These are phyloP conservation scores for Miichthys miiuy DNA, from an alignment of 2,797 vertebrate genomes.

Conservation along the genomic window DNA sequence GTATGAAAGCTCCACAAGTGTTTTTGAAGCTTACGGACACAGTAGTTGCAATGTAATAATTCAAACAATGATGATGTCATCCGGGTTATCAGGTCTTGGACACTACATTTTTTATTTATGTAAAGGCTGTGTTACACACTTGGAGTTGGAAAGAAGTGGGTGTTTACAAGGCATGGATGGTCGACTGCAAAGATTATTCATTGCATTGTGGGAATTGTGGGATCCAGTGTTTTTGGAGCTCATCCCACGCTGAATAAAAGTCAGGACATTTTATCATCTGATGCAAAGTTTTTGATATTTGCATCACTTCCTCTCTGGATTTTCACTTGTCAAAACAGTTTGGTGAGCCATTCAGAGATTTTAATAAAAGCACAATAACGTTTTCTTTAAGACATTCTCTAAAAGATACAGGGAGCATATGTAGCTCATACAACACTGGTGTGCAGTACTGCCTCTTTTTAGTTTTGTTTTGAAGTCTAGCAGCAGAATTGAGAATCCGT, in stretches of 20 bases:
- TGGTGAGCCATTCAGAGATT: constrained; percentile 24
- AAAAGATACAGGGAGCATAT: neutral
- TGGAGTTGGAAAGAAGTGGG: neutral
- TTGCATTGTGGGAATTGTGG: neutral
- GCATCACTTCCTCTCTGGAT: constrained; percentile 17
- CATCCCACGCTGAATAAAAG: constrained; percentile 1
- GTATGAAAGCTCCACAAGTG: constrained; percentile 1
- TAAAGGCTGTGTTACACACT: neutral
- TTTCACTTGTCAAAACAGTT: constrained; percentile 7
- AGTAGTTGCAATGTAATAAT: neutral
- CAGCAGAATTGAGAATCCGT: constrained; percentile 15
- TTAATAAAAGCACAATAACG: neutral
- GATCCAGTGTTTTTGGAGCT: constrained; percentile 10
- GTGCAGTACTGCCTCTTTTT: constrained; percentile 4
- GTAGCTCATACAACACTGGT: constrained; percentile 10
- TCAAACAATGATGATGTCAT: neutral
- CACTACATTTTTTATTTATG: neutral
- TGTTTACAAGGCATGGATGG: constrained; percentile 12
- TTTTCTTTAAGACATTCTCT: constrained; percentile 1
- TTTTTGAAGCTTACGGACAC: neutral
- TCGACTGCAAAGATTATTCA: neutral
- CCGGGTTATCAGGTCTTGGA: neutral
- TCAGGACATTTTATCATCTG: constrained; percentile 5
- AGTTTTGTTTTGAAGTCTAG: constrained; percentile 33
- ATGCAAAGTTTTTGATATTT: constrained; percentile 3